phyloP scores from a whole-genome alignment of 2,113 vertebrate genomes.

The Mirza zaza region DNA sequence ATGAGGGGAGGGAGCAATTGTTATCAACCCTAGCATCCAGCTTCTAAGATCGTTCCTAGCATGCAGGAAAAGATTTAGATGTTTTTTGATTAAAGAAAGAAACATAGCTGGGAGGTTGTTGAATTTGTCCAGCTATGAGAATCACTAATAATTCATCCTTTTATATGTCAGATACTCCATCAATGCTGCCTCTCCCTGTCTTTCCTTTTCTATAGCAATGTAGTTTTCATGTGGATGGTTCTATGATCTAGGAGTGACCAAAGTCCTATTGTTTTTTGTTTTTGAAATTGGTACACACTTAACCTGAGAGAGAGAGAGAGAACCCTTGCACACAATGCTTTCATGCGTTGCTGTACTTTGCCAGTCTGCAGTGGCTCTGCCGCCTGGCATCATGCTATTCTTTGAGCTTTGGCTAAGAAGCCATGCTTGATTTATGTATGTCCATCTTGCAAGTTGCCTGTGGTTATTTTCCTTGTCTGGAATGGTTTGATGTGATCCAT shows the following conservation, averaged over 20 bases:
- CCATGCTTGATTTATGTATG: not conserved
- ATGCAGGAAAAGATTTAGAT: not conserved
- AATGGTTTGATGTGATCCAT: not conserved
- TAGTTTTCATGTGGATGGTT: not conserved
- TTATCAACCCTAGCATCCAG: not conserved
- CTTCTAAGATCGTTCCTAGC: not conserved
- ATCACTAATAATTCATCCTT: not conserved
- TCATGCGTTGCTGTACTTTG: not conserved
- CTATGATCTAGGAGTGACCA: not conserved
- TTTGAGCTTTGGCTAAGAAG: not conserved
- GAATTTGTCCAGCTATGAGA: not conserved
- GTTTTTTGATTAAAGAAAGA: not conserved
- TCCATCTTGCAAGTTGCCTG: not conserved
- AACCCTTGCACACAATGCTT: not conserved
- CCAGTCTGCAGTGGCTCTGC: not conserved
- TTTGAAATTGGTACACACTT: not conserved
- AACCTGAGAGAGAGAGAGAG: not conserved
- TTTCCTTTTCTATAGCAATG: not conserved
- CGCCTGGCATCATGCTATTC: not conserved
- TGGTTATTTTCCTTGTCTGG: not conserved
- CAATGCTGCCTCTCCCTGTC: too few relatives aligned
- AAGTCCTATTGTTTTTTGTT: not conserved
- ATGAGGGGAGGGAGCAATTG: not conserved
- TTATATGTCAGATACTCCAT: not conserved
- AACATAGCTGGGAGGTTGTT: not conserved